Conservation (phyloP, 2,113 vertebrate species). For the Galemys pyrenaicus region DNA sequence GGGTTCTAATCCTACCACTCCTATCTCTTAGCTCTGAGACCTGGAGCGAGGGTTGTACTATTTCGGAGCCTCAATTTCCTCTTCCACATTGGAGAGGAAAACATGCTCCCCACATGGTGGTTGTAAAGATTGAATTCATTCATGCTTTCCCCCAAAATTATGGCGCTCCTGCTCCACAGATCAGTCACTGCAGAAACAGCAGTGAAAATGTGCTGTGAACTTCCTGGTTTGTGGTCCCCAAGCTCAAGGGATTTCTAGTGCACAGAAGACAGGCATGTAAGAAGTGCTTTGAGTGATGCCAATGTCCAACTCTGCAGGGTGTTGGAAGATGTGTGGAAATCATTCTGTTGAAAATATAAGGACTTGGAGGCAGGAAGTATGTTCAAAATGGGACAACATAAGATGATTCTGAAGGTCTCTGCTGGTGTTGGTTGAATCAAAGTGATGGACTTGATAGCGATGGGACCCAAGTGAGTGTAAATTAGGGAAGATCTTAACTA, state of each 20-base stretch:
- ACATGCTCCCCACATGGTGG: fast-evolving
- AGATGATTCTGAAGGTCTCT: neutral
- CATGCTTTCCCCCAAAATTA: neutral
- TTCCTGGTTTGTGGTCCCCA: neutral
- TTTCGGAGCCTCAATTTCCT: neutral
- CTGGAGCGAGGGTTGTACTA: neutral
- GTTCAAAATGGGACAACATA: neutral
- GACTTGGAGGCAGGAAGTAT: neutral
- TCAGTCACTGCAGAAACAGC: neutral
- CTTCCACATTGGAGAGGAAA: neutral
- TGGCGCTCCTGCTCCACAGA: neutral
- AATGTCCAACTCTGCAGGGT: neutral
- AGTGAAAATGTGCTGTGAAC: neutral
- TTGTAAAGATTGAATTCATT: slow-evolving; percentile 6
- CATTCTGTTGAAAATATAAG: neutral
- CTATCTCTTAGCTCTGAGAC: neutral
- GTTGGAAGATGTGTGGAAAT: neutral
- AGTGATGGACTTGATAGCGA: neutral
- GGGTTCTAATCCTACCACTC: neutral
- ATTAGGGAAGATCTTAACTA: neutral
- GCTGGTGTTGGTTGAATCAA: neutral
- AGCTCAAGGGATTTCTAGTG: neutral
- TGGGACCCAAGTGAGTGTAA: neutral
- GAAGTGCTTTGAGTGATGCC: neutral
- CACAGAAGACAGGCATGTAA: neutral